These are phyloP conservation scores for Stramonita haemastoma DNA, from an alignment of 2,888 invertebrate genomes.

Conservation along the genomic window DNA sequence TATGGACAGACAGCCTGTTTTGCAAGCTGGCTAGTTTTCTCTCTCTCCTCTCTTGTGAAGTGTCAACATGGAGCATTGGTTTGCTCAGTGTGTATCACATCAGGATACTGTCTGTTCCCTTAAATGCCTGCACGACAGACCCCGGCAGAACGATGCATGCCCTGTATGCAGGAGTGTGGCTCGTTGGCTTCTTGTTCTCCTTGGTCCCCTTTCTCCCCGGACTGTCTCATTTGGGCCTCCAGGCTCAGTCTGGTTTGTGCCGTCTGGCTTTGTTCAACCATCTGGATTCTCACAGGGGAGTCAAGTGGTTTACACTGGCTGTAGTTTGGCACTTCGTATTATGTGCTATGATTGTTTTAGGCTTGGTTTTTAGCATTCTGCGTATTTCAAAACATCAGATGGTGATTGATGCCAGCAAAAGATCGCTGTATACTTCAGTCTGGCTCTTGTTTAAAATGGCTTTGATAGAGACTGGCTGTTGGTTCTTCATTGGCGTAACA, in stretches of 20 bases:
- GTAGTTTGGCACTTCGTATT: background rate
- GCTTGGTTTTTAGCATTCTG: background rate
- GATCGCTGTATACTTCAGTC: background rate
- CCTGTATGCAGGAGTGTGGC: background rate
- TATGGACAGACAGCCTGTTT: background rate
- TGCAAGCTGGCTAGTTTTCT: background rate
- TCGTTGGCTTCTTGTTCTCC: background rate
- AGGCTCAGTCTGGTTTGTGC: background rate
- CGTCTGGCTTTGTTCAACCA: background rate
- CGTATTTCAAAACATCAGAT: background rate
- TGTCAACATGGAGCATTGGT: background rate
- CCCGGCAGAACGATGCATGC: background rate
- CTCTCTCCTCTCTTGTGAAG: background rate
- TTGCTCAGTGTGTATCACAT: background rate
- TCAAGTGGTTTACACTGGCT: background rate
- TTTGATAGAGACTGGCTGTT: background rate
- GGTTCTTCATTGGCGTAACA: background rate
- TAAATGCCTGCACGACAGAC: background rate
- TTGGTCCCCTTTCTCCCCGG: background rate
- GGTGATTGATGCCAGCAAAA: background rate
- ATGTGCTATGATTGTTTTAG: background rate
- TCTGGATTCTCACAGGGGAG: background rate
- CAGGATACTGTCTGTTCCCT: background rate
- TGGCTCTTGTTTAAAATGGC: background rate
- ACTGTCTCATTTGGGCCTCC: background rate